phyloP scores from a whole-genome alignment of 2,888 invertebrate species.

The Tupiocoris notatus region DNA sequence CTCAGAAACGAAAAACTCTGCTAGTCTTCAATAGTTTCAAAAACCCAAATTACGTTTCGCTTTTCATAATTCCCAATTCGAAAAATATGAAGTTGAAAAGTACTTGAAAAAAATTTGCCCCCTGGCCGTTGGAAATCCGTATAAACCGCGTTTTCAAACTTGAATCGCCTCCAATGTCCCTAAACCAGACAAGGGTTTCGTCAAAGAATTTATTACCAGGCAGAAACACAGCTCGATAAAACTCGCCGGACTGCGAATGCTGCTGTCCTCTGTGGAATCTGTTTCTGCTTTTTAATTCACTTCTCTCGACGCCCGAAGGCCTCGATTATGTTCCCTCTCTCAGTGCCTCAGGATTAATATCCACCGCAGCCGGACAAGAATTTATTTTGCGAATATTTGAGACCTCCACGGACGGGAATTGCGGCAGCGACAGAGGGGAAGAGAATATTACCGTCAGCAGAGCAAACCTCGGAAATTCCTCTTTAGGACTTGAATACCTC shows the following conservation, averaged over 20 bases:
- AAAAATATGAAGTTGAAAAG: no score
- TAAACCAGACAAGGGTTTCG: no score
- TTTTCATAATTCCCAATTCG: not conserved
- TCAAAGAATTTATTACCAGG: not conserved
- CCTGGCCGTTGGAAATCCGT: no score
- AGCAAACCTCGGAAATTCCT: not conserved
- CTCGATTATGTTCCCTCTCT: not conserved
- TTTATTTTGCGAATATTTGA: not conserved
- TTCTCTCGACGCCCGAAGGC: not conserved
- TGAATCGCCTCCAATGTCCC: not conserved
- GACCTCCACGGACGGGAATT: not conserved
- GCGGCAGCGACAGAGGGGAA: not conserved
- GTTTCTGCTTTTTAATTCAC: not conserved
- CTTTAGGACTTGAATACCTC: not conserved
- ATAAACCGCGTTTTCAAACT: not conserved
- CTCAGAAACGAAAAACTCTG: not conserved
- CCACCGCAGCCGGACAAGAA: not conserved
- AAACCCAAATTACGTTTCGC: not conserved
- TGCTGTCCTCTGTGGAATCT: not conserved
- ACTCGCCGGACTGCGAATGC: not conserved
- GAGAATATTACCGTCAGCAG: not conserved
- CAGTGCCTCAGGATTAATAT: not conserved
- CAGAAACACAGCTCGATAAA: not conserved
- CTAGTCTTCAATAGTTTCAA: no score
- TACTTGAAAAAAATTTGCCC: no score